phyloP scores from a whole-genome alignment of 2,113 vertebrate species.

The Himantopus leucocephalus region DNA sequence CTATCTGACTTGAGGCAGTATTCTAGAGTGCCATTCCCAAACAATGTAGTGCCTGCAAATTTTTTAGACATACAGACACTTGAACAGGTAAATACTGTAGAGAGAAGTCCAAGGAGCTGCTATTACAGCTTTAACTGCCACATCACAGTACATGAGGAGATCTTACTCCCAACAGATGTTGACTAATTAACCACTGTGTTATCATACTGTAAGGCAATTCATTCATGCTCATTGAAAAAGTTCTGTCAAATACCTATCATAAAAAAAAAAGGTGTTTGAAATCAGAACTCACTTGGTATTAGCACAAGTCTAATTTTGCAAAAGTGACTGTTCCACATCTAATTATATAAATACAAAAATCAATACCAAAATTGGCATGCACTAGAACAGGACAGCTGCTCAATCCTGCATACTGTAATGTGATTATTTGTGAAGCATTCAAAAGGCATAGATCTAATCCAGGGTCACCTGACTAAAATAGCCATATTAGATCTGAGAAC shows the following conservation, averaged over 20 bases:
- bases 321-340: not conserved
- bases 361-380: constrained; percentile 24
- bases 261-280: not conserved
- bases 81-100: not conserved
- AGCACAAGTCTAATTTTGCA: not conserved
- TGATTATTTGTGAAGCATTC: constrained; percentile 9
- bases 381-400: constrained; percentile 28
- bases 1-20: not conserved
- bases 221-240: not conserved
- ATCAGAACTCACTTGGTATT: not conserved
- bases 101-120: not conserved
- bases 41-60: not conserved
- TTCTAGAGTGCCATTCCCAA: not conserved
- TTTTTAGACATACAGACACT: not conserved
- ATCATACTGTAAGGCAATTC: not conserved
- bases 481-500: not conserved
- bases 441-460: constrained; percentile 2
- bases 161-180: not conserved
- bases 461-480: constrained; percentile 30
- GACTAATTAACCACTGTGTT: not conserved
- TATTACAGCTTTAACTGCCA: not conserved
- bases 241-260: not conserved
- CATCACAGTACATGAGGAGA: not conserved
- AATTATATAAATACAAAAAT: constrained; percentile 28
- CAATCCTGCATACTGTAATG: constrained; percentile 3